Evolutionary conservation across 2,113 vertebrate species (phyloP), one percentile per base, ranked within the genome.

Genomic region (Ariopsis seemanni): DNA sequence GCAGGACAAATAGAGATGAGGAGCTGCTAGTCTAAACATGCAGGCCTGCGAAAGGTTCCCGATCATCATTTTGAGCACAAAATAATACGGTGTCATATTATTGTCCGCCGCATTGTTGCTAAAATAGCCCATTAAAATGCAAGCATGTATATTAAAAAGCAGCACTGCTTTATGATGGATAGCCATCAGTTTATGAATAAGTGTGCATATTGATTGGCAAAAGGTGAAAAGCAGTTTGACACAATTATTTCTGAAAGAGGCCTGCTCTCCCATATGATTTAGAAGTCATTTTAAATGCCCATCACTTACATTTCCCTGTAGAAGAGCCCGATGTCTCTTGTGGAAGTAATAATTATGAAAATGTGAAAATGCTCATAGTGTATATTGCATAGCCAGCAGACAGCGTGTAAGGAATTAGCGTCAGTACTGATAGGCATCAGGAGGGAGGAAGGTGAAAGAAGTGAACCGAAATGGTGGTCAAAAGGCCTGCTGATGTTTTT

Each of bases 261-360:
- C 67, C 91, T 89, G 93, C 94, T 94, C 94, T 94, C 92, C 93
- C 72, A 83, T 90, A 88, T 94, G 94, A 95, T 95, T 94, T 94
- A 94, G 94, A 95, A 95, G 93, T 93, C 92, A 93, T 94, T 95
- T 94, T 95, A 95, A 95, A 95, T 85, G 94, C 92, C 93, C 95
- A 93, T 94, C 94, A 94, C 93, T 95, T 95, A 94, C 91, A 92
- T 93, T 95, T 92, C 93, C 91, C 94, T 94, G 92, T 90, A 92
- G 91, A 92, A 93, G 94, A 94, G 94, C 94, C 91, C 91, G 57
- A 90, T 91, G 92, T 93, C 94, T 94, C 86, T 88, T 91, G 92
- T 93, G 94, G 93, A 95, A 95, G 95, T 94, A 95, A 95, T 95
- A 94, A 95, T 96, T 95, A 95, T 95, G 93, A 95, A 95, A 95